Conservation (phyloP, 2,797 vertebrate species). For the Galago senegalensis region DNA sequence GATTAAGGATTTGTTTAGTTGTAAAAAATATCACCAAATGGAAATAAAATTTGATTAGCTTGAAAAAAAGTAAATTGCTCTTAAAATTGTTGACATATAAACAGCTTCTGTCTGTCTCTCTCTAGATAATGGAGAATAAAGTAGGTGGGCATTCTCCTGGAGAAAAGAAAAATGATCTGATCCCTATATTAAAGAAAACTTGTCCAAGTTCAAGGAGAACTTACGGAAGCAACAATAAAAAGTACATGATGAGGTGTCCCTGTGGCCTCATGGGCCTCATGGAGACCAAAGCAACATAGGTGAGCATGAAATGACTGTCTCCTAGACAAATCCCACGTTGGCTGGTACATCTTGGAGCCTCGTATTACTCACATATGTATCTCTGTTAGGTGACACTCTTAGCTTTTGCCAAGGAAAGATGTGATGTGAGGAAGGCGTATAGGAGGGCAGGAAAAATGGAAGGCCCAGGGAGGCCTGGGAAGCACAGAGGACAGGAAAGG, state of each 20-base stretch:
- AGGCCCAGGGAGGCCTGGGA: not conserved
- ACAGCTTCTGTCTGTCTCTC: constrained; percentile 18
- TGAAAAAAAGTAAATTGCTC: constrained; percentile 50
- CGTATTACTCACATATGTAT: not conserved
- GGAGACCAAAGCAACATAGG: not conserved
- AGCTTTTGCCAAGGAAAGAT: constrained; percentile 29
- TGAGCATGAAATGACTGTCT: not conserved
- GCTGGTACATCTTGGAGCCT: not conserved
- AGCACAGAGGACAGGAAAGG: not conserved
- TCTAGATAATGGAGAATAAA: not conserved
- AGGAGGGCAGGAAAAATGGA: not conserved
- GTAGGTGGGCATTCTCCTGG: not conserved
- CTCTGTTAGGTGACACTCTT: not conserved
- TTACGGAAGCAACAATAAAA: constrained; percentile 1
- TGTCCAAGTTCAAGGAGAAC: not conserved
- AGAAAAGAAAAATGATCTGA: constrained; percentile 35
- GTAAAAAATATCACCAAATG: constrained; percentile 38
- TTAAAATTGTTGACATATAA: constrained; percentile 38
- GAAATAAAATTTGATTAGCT: constrained; percentile 41
- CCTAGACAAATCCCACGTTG: not conserved
- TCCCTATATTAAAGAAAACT: not conserved
- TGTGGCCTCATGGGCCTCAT: not conserved
- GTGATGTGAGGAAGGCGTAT: not conserved
- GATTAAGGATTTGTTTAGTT: constrained; percentile 15
- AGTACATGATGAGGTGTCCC: not conserved